Evolutionary conservation across 2,888 invertebrate genomes (phyloP), one percentile per base, ranked within the genome.

Genomic region (Parelbella ahira): DNA sequence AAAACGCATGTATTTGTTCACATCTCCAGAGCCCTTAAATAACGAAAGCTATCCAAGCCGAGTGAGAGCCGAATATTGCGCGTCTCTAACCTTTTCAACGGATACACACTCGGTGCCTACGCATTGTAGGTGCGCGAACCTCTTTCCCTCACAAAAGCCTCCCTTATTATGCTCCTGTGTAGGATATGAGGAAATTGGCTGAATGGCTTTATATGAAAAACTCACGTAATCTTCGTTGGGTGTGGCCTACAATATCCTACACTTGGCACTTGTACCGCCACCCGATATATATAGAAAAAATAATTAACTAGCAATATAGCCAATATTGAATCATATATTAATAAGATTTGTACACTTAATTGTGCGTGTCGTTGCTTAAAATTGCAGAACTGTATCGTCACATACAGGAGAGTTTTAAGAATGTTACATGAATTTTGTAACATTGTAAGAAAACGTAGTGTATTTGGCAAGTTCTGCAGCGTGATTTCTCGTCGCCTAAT

Each of bases 171-270:
- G 75, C 79, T 77, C 68, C 72, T 74, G 70, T 80, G 76, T 79
- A 74, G 81, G 79, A 79, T 86, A 82, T 81, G 76, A 81, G 81
- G 82, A 82, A 84, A 87, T 86, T 84, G 86, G 82, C 75, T 81
- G 78, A 82, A 84, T 84, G 74, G 83, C 78, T 79, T 81, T 79
- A 77, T 83, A 83, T 81, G 78, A 84, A 86, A 86, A 84, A 82
- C 75, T 82, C 78, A 57, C 74, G 81, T 82, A 83, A 84, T 84
- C 75, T 83, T 70, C 68, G 68, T 61, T 58, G 69, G 74, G 73
- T 71, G 68, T 70, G 68, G 65, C 65, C 72, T 65, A 74, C 78
- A 77, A 82, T 83, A 82, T 78, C 68, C 72, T 70, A 68, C 70
- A 76, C 70, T 76, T 69, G 74, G 68, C 65, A 64, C 63, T 63